Percentiles rank a stretch among this genome's conserved stretches.
Evolutionary conservation across 1,140 invertebrate species (phyloP).

Genomic region (Pogonomyrmex californicus): DNA sequence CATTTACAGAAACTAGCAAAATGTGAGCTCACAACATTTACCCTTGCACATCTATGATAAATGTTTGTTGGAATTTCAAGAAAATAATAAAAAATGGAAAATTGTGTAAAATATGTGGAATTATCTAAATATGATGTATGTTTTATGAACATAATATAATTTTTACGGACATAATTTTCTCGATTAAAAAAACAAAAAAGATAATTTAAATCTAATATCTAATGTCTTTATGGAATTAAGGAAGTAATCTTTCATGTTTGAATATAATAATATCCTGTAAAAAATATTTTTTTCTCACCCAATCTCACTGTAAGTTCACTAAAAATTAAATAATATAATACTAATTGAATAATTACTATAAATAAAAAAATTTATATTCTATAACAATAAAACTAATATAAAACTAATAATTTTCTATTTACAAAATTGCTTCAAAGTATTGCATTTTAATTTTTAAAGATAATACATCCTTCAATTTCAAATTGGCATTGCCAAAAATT

Average conservation of each 20-base stretch:
- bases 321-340: not conserved
- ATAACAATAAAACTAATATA: not conserved
- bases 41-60: not conserved
- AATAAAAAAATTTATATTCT: not conserved
- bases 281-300: not conserved
- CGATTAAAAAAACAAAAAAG: not conserved
- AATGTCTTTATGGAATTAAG: not conserved
- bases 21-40: not conserved
- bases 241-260: not conserved
- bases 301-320: not conserved
- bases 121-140: not conserved
- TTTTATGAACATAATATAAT: not conserved
- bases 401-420: not conserved
- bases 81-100: not conserved
- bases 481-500: not conserved
- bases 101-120: not conserved
- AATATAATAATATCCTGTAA: not conserved
- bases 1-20: constrained; percentile 42
- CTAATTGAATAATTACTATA: not conserved
- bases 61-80: not conserved
- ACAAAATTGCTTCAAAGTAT: not conserved
- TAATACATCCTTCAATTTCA: not conserved
- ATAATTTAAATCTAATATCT: not conserved
- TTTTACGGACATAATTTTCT: not conserved
- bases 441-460: not conserved